Evolutionary conservation across 2,113 vertebrate genomes (phyloP), one percentile per base, ranked within the genome.

Genomic region (Elaphurus davidianus): DNA sequence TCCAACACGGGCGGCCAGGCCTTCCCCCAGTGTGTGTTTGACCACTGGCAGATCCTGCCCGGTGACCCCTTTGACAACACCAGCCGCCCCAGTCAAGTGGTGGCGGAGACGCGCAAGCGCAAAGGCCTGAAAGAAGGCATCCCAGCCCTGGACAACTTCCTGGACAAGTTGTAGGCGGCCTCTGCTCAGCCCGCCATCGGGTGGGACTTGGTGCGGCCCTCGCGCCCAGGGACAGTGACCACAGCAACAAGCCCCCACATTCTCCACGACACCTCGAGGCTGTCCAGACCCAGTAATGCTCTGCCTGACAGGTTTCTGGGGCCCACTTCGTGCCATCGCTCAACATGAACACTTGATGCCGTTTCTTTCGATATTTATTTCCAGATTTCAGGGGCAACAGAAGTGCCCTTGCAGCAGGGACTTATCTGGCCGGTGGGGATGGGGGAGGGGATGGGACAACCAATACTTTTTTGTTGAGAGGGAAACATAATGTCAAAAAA

Each of bases 91-190:
- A 97, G 78, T 84, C 97, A 99, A 19, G 99, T 99, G 79, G 99
- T 99, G 30, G 97, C 98, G 0, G 99, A 99, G 2, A 99, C 99
- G 7, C 99, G 99, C 82, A 99, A 99, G 54, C 99, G 99, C 87
- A 99, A 99, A 98, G 99, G 99, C 93, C 99, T 99, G 33, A 99
- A 99, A 97, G 99, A 99, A 95, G 99, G 99, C 27, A 98, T 99
- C 95, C 99, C 99, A 0, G 99, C 99, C 14, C 98, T 99, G 91
- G 99, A 99, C 97, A 99, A 99, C 99, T 99, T 99, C 99, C 99
- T 99, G 91, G 99, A 99, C 98, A 99, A 99, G 97, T 98, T 99
- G 98, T 99, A 99, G 99, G 98, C 50, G 47, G 67, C 79, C 28
- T 57, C 12, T 1, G 7, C 27, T 36, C 76, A 28, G 79, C 67